These are phyloP conservation scores for Synergus itoensis DNA, from an alignment of 2,888 invertebrate species.

Conservation along the genomic window DNA sequence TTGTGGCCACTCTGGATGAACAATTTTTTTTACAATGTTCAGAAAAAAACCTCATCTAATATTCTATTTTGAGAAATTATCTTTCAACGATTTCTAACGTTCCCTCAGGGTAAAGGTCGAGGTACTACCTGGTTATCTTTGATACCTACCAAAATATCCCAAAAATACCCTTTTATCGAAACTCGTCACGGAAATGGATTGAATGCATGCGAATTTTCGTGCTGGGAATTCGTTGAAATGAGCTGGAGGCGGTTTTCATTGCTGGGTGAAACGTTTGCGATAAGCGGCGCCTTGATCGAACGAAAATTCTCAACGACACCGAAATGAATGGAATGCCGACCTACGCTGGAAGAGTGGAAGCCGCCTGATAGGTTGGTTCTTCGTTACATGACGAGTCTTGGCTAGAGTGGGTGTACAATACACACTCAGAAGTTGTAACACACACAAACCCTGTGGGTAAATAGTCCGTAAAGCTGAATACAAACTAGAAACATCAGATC, in stretches of 20 bases:
- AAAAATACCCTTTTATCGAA: background rate
- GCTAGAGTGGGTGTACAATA: background rate
- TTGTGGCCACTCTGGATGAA: too few relatives aligned
- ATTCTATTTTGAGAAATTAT: background rate
- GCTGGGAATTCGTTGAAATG: background rate
- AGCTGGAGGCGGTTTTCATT: background rate
- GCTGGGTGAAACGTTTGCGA: conserved; percentile 5
- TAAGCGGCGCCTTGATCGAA: conserved; percentile 61
- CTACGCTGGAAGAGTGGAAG: conserved; percentile 65
- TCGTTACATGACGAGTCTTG: background rate
- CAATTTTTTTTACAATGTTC: too few relatives aligned
- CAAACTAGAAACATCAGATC: background rate
- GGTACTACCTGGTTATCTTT: background rate
- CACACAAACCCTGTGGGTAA: background rate
- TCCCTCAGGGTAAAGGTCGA: background rate
- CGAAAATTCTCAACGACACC: conserved; percentile 68
- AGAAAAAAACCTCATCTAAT: background rate
- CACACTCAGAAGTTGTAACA: background rate
- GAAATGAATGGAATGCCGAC: conserved; percentile 74
- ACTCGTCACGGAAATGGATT: background rate
- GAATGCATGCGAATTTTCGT: conserved; percentile 1
- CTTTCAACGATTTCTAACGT: background rate
- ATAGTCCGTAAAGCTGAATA: background rate
- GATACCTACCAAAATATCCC: background rate
- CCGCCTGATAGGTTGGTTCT: conserved; percentile 60